Evolutionary conservation across 2,797 vertebrate species (phyloP).

Genomic region (Malurus splendens): DNA sequence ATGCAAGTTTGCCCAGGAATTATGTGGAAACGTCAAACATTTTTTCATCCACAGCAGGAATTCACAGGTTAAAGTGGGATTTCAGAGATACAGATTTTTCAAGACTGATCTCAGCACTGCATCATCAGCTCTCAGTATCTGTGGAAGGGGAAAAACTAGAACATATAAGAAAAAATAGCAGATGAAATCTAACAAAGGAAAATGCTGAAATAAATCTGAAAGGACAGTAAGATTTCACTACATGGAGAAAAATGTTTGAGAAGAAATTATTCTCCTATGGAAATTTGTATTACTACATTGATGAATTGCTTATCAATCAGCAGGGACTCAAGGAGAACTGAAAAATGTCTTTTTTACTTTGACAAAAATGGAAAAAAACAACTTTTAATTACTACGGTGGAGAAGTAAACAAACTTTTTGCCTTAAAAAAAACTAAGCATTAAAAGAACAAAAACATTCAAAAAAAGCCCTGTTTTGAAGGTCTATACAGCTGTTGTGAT

Average conservation of each 20-base stretch:
- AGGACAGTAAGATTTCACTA: background rate
- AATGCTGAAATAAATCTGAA: background rate
- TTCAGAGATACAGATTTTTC: background rate
- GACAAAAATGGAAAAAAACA: too few species aligned
- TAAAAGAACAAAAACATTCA: background rate
- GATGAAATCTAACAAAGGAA: background rate
- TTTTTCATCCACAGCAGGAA: background rate
- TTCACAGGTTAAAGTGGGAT: background rate
- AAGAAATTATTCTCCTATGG: background rate
- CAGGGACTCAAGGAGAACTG: background rate
- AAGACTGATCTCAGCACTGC: background rate
- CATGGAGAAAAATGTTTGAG: background rate
- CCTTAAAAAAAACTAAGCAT: background rate
- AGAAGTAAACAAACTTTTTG: background rate
- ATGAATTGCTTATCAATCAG: background rate
- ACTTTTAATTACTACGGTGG: background rate
- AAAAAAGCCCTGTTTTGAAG: background rate
- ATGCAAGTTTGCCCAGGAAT: background rate
- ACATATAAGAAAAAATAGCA: background rate
- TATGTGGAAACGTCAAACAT: fast-evolving
- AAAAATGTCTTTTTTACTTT: background rate
- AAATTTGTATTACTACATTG: background rate
- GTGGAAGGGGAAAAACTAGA: background rate
- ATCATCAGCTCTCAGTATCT: background rate
- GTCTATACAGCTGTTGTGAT: background rate